Conservation (phyloP, 2,797 vertebrate genomes). For the Muscicapa comitata region DNA sequence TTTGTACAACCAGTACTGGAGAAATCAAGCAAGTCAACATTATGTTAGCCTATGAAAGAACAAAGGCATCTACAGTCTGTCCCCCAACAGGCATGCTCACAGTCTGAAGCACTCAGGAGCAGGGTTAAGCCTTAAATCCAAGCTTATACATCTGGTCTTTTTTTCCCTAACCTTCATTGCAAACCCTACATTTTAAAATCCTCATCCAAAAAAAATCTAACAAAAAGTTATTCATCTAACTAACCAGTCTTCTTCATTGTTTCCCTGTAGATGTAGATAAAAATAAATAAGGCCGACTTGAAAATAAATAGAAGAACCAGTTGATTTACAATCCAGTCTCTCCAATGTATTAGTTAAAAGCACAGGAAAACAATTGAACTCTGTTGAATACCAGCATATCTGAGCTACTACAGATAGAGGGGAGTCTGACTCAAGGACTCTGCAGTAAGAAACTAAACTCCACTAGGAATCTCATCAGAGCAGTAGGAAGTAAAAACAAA, state of each 20-base stretch:
- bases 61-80: background rate
- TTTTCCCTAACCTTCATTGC: fast-evolving
- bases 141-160: background rate
- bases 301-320: background rate
- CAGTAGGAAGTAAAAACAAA: background rate
- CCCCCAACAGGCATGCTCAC: background rate
- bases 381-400: background rate
- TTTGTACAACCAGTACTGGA: background rate
- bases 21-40: background rate
- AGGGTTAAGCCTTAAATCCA: background rate
- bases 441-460: background rate
- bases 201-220: background rate
- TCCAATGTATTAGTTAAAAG: background rate
- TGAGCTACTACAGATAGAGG: background rate
- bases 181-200: background rate
- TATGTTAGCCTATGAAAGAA: background rate
- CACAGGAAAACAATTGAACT: background rate
- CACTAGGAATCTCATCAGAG: background rate
- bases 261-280: background rate
- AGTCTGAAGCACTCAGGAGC: background rate
- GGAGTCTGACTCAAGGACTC: background rate
- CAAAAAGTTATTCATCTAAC: background rate
- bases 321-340: background rate
- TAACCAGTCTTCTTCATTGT: background rate
- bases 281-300: background rate